A percentile compares a stretch with the other conserved stretches of the same genome.
These are phyloP conservation scores for Ophion costatus DNA, from an alignment of 2,888 invertebrate species.

Conservation along the genomic window DNA sequence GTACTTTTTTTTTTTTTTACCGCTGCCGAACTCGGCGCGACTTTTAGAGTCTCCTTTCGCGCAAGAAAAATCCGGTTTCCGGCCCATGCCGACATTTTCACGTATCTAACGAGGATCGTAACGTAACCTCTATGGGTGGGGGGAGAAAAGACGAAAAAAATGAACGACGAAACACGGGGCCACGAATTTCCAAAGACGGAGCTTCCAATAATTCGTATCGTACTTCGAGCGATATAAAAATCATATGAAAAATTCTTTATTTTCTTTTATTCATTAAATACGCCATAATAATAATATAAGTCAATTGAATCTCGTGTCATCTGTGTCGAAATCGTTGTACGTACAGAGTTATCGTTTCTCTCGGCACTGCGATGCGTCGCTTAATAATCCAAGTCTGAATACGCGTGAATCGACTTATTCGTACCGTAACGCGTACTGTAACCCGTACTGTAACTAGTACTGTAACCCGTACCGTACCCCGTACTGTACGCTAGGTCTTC, in stretches of 20 bases:
- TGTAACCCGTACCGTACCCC: conserved; percentile 67
- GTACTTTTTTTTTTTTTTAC: neutral
- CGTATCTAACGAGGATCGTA: neutral
- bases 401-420: conserved; percentile 73
- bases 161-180: neutral
- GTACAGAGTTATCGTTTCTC: conserved; percentile 21
- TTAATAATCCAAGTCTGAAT: conserved; percentile 75
- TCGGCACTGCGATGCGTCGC: conserved; percentile 1
- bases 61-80: neutral
- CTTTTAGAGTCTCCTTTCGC: neutral
- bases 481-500: conserved; percentile 68
- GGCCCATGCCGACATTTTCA: neutral
- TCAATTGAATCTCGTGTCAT: conserved; percentile 41
- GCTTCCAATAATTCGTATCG: conserved; percentile 4
- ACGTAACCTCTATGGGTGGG: neutral
- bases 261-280: conserved; percentile 34
- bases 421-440: conserved; percentile 37
- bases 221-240: conserved; percentile 39
- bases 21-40: neutral
- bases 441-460: conserved; percentile 61
- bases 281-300: conserved; percentile 19
- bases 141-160: neutral
- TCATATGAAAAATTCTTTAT: conserved; percentile 46
- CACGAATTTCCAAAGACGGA: neutral
- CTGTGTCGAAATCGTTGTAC: conserved; percentile 16